These are phyloP conservation scores for Oenanthe oenanthe DNA, from an alignment of 2,113 vertebrate species.

Conservation along the genomic window DNA sequence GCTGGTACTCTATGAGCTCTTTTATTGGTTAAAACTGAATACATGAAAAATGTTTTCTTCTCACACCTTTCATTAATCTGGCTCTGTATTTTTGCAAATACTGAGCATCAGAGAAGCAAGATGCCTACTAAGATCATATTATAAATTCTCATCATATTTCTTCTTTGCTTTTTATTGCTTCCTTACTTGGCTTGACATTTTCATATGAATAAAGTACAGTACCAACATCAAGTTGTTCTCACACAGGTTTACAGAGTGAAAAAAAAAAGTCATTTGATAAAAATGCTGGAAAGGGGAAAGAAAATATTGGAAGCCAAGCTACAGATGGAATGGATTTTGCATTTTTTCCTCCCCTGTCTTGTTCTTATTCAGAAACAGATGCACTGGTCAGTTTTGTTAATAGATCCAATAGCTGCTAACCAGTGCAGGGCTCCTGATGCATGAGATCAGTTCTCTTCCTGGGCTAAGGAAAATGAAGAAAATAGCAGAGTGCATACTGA, in stretches of 20 bases:
- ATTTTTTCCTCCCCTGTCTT: not conserved
- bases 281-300: slow-evolving; percentile 27
- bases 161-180: slow-evolving; percentile 59
- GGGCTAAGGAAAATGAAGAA: not conserved
- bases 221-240: slow-evolving; percentile 13
- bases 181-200: slow-evolving; percentile 57
- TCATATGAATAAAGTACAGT: slow-evolving; percentile 58
- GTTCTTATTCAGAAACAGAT: slow-evolving; percentile 4
- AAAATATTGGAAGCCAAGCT: slow-evolving; percentile 17
- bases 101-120: slow-evolving; percentile 48
- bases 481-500: not conserved
- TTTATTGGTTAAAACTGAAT: slow-evolving; percentile 11
- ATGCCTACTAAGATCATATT: slow-evolving; percentile 23
- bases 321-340: not conserved
- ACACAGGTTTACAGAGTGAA: not conserved
- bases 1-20: not conserved
- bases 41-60: not conserved
- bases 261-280: slow-evolving; percentile 36
- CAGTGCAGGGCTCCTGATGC: not conserved
- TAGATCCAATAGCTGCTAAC: not conserved
- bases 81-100: not conserved
- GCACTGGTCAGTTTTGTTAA: not conserved
- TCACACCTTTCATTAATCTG: slow-evolving; percentile 44
- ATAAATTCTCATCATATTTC: slow-evolving; percentile 57
- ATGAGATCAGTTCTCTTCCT: not conserved